A percentile compares a stretch with the other conserved stretches of the same genome.
Conservation (phyloP, 2,888 invertebrate species). For the Ophion ellenae region DNA sequence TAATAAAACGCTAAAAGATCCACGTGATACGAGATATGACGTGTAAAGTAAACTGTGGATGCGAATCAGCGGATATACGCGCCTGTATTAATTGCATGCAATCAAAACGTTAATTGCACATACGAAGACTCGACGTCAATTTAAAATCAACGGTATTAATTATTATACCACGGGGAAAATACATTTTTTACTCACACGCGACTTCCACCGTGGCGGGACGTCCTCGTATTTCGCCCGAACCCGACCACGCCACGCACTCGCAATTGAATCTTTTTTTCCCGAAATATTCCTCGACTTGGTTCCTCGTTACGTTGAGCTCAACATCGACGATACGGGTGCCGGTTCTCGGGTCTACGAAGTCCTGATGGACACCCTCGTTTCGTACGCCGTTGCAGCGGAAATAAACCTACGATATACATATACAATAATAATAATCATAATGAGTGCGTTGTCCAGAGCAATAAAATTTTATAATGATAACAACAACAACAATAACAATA, state of each 20-base stretch:
- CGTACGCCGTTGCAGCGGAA: constrained; percentile 94
- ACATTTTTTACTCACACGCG: constrained; percentile 92
- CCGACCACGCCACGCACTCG: constrained; percentile 96
- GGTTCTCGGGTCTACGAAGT: constrained; percentile 94
- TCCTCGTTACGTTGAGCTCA: constrained; percentile 92
- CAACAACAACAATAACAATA: too few relatives aligned
- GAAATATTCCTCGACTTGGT: constrained; percentile 96
- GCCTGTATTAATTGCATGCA: background rate
- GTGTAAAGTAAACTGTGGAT: background rate
- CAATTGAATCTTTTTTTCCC: constrained; percentile 95
- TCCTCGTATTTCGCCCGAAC: constrained; percentile 92
- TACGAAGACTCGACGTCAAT: background rate
- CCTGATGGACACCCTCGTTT: constrained; percentile 84
- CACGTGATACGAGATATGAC: background rate
- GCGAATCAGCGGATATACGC: background rate
- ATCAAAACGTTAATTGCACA: background rate
- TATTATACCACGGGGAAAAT: background rate
- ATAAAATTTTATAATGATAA: too few relatives aligned
- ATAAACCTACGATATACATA: constrained; percentile 85
- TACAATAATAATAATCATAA: background rate
- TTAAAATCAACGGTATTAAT: background rate
- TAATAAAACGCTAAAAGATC: background rate
- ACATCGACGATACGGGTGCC: constrained; percentile 94
- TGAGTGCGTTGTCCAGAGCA: background rate
- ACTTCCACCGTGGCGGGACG: constrained; percentile 93